These are phyloP conservation scores for Parnassius apollo DNA, from an alignment of 2,888 invertebrate genomes.

Conservation along the genomic window DNA sequence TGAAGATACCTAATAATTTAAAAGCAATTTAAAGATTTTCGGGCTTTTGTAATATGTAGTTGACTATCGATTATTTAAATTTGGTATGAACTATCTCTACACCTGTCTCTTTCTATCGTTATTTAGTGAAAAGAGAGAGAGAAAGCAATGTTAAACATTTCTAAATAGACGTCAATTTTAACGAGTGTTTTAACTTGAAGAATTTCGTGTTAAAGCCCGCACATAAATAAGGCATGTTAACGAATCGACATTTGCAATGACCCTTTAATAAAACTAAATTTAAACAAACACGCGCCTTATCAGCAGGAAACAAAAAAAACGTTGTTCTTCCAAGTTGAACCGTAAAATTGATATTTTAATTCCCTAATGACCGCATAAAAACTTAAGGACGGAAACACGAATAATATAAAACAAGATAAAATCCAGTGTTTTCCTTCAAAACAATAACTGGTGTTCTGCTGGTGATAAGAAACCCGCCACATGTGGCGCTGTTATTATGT, in stretches of 20 bases:
- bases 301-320: slow-evolving; percentile 39
- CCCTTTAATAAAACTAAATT: slow-evolving; percentile 23
- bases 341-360: slow-evolving; percentile 42
- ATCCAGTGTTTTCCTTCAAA: slow-evolving; percentile 65
- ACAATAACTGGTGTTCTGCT: slow-evolving; percentile 61
- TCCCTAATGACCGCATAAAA: slow-evolving; percentile 47
- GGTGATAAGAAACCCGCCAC: slow-evolving; percentile 68
- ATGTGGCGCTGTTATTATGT: slow-evolving; percentile 53
- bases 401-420: slow-evolving; percentile 59
- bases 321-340: slow-evolving; percentile 38
- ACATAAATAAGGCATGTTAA: slow-evolving; percentile 12
- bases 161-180: too few species aligned
- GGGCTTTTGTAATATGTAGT: too few species aligned
- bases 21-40: too few species aligned
- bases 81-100: too few species aligned
- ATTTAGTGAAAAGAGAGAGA: too few species aligned
- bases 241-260: slow-evolving; percentile 21
- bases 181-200: too few species aligned
- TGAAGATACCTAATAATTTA: too few species aligned
- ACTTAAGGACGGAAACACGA: slow-evolving; percentile 66
- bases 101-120: too few species aligned
- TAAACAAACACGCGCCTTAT: slow-evolving; percentile 35
- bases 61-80: too few species aligned
- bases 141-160: too few species aligned
- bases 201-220: too few species aligned